Conservation (phyloP, 53 echinoderm and acorn worm genomes). For the Zoroaster sp. region DNA sequence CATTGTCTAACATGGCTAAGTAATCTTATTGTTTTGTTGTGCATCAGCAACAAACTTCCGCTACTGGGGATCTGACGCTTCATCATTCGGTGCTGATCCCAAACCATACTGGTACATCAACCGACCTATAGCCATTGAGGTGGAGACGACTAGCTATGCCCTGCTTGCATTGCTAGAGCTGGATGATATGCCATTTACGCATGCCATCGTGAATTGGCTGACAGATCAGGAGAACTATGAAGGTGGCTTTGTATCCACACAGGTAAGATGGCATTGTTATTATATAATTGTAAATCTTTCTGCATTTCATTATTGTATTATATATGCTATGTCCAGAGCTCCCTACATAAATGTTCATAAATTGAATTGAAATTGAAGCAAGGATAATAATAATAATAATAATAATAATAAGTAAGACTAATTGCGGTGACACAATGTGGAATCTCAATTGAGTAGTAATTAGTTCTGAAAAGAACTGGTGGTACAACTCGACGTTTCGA, state of each 20-base stretch:
- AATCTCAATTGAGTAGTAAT: too few relatives aligned
- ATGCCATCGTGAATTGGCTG: constrained; percentile 86
- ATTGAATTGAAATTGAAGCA: too few relatives aligned
- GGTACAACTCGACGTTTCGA: too few relatives aligned
- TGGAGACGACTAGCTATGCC: constrained; percentile 96
- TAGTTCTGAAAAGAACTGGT: too few relatives aligned
- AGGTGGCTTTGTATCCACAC: constrained; percentile 96
- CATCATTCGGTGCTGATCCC: constrained; percentile 32
- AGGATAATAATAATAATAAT: too few relatives aligned
- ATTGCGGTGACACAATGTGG: too few relatives aligned
- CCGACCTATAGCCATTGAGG: constrained; percentile 77
- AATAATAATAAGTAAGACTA: too few relatives aligned
- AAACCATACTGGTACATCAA: constrained; percentile 84
- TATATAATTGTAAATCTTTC: background rate
- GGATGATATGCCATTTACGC: constrained; percentile 63
- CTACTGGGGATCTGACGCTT: constrained; percentile 70
- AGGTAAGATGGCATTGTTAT: constrained; percentile 60
- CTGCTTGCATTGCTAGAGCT: constrained; percentile 77
- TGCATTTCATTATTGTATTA: too few relatives aligned
- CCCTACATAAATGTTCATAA: background rate
- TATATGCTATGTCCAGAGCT: background rate
- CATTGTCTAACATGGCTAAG: too few relatives aligned
- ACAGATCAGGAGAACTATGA: constrained; percentile 91
- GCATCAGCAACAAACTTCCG: constrained; percentile 59
- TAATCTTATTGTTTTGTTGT: constrained; percentile 3